Base-by-base conservation (phyloP, 2,113 vertebrate genomes). In the Microcebus murinus region DNA sequence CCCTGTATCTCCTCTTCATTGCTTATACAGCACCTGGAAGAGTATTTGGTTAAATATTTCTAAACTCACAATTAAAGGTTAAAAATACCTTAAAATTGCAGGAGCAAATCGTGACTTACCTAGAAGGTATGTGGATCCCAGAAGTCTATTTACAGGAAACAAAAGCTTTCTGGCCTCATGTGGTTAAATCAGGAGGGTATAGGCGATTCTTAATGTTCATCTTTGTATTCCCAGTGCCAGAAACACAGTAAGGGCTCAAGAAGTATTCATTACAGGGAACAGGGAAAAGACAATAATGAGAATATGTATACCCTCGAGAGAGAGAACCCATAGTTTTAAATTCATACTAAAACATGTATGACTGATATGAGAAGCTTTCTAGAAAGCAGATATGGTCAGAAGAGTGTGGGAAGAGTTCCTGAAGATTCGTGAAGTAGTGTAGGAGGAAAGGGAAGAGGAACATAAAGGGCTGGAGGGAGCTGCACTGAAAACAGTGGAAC, bases 11-110 rank as follows among this genome's bases (percentile, higher is more conserved):
- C 20, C 11, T 93, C 39, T 96, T 68, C 4, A 18, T 36, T 67
- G 29, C 29, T 25, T 86, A 12, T 65, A 45, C 8, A 23, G 34
- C 21, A 73, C 9, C 42, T 39, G 91, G 82, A 4, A 95, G 65
- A 86, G 17, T 45, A 55, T 63, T 95, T 67, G 67, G 4, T 14
- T 83, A 92, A 79, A 57, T 81, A 85, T 42, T 42, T 70, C 31
- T 94, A 81, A 88, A 1, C 6, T 13, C 14, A 10, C 89, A 95
- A 73, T 82, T 57, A 74, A 83, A 90, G 12, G 13, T 68, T 39
- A 77, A 87, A 94, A 77, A 8, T 29, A 63, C 29, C 80, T 86
- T 52, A 82, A 73, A 82, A 36, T 39, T 20, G 0, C 18, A 74
- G 27, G 27, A 92, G 91, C 17, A 83, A 73, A 48, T 14, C 1